phyloP scores from a whole-genome alignment of 2,797 vertebrate genomes.

The Lacerta agilis region DNA sequence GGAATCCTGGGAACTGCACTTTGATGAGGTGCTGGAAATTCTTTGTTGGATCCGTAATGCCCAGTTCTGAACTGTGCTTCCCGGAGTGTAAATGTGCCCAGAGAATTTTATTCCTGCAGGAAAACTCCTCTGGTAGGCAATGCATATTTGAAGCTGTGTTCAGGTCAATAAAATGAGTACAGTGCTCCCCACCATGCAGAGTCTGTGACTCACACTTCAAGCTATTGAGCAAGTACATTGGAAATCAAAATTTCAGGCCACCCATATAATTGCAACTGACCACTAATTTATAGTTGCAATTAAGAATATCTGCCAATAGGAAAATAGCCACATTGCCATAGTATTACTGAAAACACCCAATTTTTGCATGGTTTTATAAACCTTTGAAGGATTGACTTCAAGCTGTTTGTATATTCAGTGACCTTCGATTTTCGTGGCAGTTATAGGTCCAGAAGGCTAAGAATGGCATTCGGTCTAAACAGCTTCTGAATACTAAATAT shows the following conservation, averaged over 20 bases:
- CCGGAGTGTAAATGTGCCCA: not conserved
- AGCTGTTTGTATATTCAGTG: constrained; percentile 26
- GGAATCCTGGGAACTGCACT: not conserved
- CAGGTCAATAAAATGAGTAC: not conserved
- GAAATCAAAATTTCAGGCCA: not conserved
- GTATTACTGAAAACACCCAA: not conserved
- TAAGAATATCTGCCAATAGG: not conserved
- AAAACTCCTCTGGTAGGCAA: not conserved
- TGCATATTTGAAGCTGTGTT: not conserved
- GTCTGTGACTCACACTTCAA: not conserved
- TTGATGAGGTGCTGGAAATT: not conserved
- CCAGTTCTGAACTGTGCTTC: not conserved
- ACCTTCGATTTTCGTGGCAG: constrained; percentile 16
- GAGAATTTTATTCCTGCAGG: not conserved
- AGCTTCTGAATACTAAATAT: constrained; percentile 14
- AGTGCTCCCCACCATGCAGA: no score
- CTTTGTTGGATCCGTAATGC: not conserved
- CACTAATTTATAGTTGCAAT: constrained; percentile 3
- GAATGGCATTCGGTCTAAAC: constrained; percentile 19
- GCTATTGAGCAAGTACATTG: not conserved
- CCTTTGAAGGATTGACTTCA: constrained; percentile 1
- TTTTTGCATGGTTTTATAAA: not conserved
- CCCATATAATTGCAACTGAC: not conserved
- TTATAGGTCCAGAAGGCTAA: constrained; percentile 7
- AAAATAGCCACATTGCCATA: not conserved